Percentiles rank a stretch among this genome's conserved stretches.
Evolutionary conservation across 1,140 invertebrate genomes (phyloP).

Genomic region (Brachionus rubens): DNA sequence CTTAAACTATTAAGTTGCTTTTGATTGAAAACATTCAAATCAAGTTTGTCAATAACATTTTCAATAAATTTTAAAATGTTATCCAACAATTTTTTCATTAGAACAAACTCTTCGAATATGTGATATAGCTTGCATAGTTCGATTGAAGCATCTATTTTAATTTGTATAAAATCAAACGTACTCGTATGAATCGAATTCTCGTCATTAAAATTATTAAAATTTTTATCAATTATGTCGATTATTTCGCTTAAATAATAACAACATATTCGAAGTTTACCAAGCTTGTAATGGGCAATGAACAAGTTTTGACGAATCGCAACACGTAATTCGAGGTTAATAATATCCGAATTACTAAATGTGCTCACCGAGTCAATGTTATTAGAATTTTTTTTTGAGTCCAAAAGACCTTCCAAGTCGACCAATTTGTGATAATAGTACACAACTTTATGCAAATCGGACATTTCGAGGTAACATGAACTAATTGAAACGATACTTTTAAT

Average conservation of each 20-base stretch:
- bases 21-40: not conserved
- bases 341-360: not conserved
- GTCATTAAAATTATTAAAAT: not conserved
- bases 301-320: slow-evolving; percentile 42
- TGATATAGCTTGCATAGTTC: slow-evolving; percentile 15
- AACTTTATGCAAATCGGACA: slow-evolving; percentile 37
- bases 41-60: not conserved
- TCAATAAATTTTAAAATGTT: slow-evolving; percentile 30
- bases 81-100: slow-evolving; percentile 2
- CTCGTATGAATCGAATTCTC: not conserved
- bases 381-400: not conserved
- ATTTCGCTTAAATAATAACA: slow-evolving; percentile 38
- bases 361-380: not conserved
- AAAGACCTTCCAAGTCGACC: not conserved
- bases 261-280: slow-evolving; percentile 23
- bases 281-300: slow-evolving; percentile 30
- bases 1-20: slow-evolving; percentile 3
- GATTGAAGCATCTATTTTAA: slow-evolving; percentile 33
- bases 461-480: slow-evolving; percentile 34
- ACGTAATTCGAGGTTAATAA: slow-evolving; percentile 27
- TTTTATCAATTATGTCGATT: slow-evolving; percentile 27
- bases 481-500: slow-evolving; percentile 34
- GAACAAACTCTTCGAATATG: slow-evolving; percentile 16
- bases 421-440: slow-evolving; percentile 39
- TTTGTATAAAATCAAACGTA: slow-evolving; percentile 34